These are phyloP conservation scores for Schizaphis graminum DNA, from an alignment of 2,888 invertebrate genomes.

Conservation along the genomic window DNA sequence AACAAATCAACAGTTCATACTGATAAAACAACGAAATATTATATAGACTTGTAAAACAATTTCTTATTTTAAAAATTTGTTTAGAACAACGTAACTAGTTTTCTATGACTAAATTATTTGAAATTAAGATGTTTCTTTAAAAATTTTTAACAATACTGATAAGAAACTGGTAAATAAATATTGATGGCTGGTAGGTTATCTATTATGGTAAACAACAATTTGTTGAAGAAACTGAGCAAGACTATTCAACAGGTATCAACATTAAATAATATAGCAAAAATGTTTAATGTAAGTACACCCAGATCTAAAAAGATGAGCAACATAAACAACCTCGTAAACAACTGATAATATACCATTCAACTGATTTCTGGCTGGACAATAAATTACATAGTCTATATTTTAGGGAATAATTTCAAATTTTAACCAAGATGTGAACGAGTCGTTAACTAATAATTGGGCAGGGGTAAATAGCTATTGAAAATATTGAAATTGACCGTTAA, in stretches of 20 bases:
- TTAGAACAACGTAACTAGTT: neutral
- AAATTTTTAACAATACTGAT: constrained; percentile 8
- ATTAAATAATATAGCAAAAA: neutral
- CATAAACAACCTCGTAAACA: neutral
- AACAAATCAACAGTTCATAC: neutral
- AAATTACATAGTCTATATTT: neutral
- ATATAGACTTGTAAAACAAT: neutral
- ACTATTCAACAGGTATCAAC: constrained; percentile 34
- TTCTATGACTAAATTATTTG: neutral
- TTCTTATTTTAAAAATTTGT: neutral
- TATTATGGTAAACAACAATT: neutral
- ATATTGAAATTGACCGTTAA: neutral
- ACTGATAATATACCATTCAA: neutral
- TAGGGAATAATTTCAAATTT: neutral
- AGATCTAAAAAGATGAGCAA: neutral
- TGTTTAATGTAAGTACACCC: neutral
- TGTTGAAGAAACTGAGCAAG: neutral
- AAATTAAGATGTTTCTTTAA: neutral
- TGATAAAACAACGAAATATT: neutral
- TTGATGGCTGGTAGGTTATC: neutral
- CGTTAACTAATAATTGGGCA: neutral
- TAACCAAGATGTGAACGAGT: neutral
- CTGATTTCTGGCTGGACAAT: neutral
- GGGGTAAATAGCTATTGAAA: neutral
- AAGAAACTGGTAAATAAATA: constrained; percentile 12